Conservation (phyloP, 2,888 invertebrate genomes). For the Tupiocoris notatus region DNA sequence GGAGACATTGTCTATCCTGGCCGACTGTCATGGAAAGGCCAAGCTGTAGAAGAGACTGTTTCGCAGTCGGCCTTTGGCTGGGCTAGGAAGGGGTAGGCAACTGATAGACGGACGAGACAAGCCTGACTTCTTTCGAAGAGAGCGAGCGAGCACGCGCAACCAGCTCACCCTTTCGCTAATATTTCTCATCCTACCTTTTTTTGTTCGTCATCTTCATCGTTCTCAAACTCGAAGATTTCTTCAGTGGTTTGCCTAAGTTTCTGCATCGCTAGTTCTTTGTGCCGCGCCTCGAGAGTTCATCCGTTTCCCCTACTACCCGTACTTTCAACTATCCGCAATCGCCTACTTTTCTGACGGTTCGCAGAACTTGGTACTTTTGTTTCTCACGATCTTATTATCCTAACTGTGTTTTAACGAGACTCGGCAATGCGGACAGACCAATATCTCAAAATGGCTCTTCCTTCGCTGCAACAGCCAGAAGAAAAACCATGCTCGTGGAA, state of each 20-base stretch:
- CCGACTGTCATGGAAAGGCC: background rate
- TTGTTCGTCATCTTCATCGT: background rate
- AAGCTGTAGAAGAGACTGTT: background rate
- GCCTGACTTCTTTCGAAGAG: background rate
- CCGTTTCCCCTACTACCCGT: too few relatives aligned
- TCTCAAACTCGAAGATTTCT: background rate
- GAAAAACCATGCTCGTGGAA: background rate
- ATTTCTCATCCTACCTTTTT: background rate
- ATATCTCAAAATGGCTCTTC: background rate
- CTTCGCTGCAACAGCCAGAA: too few relatives aligned
- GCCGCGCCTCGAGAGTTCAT: too few relatives aligned
- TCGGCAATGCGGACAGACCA: background rate
- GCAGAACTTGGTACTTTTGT: background rate
- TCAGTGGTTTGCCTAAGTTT: too few relatives aligned
- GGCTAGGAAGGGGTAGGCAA: background rate
- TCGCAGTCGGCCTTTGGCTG: background rate
- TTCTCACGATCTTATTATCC: background rate
- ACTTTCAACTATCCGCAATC: too few relatives aligned
- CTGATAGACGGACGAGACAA: background rate
- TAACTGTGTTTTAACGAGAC: background rate
- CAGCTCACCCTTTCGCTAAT: background rate
- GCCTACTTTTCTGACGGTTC: background rate
- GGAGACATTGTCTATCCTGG: background rate
- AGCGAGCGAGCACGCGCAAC: background rate
- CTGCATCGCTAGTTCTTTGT: too few relatives aligned